A percentile compares a stretch with the other conserved stretches of the same genome.
phyloP scores from a whole-genome alignment of 2,797 vertebrate species.

The Podarcis lilfordi region DNA sequence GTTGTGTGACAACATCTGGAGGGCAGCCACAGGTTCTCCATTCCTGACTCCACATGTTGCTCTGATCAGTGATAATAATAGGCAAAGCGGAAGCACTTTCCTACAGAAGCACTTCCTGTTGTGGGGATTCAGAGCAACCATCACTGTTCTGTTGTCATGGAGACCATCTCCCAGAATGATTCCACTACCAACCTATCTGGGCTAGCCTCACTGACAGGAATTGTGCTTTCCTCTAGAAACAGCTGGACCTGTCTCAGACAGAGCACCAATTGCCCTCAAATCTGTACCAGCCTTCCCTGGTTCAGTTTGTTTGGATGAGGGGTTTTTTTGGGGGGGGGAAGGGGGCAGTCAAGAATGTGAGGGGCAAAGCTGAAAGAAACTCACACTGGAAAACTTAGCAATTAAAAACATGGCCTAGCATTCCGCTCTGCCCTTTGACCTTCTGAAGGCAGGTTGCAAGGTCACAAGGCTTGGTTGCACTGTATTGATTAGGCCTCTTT shows the following conservation, averaged over 20 bases:
- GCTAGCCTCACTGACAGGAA: not conserved
- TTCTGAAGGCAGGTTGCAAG: constrained; percentile 40
- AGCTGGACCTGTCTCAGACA: not conserved
- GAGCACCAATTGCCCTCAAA: not conserved
- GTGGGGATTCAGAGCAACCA: not conserved
- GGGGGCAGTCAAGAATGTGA: not conserved
- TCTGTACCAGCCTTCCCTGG: too few species aligned
- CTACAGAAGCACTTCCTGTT: not conserved
- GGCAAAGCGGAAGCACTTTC: not conserved
- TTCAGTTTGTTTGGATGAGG: not conserved
- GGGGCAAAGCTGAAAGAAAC: constrained; percentile 43
- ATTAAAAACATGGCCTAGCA: constrained; percentile 37
- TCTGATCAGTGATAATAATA: not conserved
- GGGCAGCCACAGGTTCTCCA: too few species aligned
- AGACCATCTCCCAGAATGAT: not conserved
- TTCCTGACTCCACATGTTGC: too few species aligned
- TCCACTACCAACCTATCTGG: not conserved
- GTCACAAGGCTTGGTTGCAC: constrained; percentile 35
- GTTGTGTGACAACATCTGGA: too few species aligned
- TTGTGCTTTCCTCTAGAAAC: not conserved
- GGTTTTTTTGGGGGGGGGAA: not conserved
- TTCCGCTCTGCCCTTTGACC: constrained; percentile 61
- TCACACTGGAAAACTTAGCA: constrained; percentile 18
- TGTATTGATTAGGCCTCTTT: constrained; percentile 56
- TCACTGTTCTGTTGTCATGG: not conserved